Percentiles rank a stretch among this genome's conserved stretches.
Conservation (phyloP, 2,888 invertebrate species). For the Agriopis leucophaearia region DNA sequence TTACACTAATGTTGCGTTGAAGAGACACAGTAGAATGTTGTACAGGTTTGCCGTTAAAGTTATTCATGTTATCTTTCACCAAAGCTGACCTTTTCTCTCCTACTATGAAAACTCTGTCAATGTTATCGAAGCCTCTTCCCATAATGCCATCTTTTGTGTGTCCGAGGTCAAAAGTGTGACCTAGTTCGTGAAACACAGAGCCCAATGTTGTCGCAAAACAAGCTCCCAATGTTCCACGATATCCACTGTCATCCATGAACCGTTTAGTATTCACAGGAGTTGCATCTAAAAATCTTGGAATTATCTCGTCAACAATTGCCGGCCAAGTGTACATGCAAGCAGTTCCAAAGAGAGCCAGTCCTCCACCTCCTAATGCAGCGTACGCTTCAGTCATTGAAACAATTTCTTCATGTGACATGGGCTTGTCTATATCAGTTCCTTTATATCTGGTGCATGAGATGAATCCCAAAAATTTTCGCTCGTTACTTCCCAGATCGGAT, state of each 20-base stretch:
- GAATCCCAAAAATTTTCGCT: slow-evolving; percentile 95
- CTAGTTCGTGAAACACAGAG: slow-evolving; percentile 96
- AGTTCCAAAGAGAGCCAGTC: slow-evolving; percentile 95
- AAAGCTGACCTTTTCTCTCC: slow-evolving; percentile 81
- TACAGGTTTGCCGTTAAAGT: slow-evolving; percentile 86
- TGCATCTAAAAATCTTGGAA: slow-evolving; percentile 79
- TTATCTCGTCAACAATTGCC: slow-evolving; percentile 88
- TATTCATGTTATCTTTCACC: slow-evolving; percentile 85
- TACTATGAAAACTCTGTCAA: slow-evolving; percentile 91
- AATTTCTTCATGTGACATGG: slow-evolving; percentile 90
- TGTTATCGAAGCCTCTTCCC: slow-evolving; percentile 95
- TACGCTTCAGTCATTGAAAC: slow-evolving; percentile 91
- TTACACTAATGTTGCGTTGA: slow-evolving; percentile 87
- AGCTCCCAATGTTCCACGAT: slow-evolving; percentile 94
- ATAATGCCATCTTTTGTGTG: slow-evolving; percentile 97
- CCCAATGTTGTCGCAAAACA: slow-evolving; percentile 97
- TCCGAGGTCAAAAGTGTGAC: slow-evolving; percentile 97
- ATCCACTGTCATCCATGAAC: slow-evolving; percentile 97
- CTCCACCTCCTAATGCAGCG: slow-evolving; percentile 97
- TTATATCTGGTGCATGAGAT: slow-evolving; percentile 94
- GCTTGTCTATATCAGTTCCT: slow-evolving; percentile 87
- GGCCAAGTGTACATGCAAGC: slow-evolving; percentile 97
- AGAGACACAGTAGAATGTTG: slow-evolving; percentile 88
- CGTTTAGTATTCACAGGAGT: slow-evolving; percentile 89
- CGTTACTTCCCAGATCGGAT: slow-evolving; percentile 87